Evolutionary conservation across 1,140 invertebrate species (phyloP), one percentile per base, ranked within the genome.

Genomic region (Heliconius himera): DNA sequence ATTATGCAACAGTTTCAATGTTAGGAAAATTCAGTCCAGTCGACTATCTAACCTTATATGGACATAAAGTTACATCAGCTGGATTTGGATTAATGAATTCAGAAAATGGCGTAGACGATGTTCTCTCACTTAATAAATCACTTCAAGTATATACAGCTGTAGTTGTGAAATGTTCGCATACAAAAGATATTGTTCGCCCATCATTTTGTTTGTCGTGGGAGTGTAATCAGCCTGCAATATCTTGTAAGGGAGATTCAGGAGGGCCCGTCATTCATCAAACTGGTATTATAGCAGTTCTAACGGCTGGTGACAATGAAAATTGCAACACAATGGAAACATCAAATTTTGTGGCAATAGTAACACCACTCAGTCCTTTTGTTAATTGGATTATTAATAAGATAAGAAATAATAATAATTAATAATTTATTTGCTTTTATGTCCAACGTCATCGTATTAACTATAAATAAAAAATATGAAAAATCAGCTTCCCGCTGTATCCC

Each of bases 11-110:
- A 26, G 8, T 26, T 26, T 26, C 60, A 26, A 9, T 66, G 22
- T n/a, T 66, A 22, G 60, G 60, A 66, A 22, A 16, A 66, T n/a
- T 66, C 11, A 29, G 60, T 26, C 11, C 22, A 66, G 22, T 66
- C 11, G 22, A 66, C 60, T 66, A 66, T 29, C 60, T 11, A 9
- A 66, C 60, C 8, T 26, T 66, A 26, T 66, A 66, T 66, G 60
- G 60, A 3, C 60, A 66, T 26, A 66, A 66, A 66, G 60, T 66
- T 66, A 11, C 22, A 26, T 13, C 22, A 26, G 60, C 22, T 13
- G 60, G 60, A 22, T 66, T 66, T 26, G 60, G 60, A 66, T 26
- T 66, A 22, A 66, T 66, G 60, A 66, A 66, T 13, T 66, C 60
- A 66, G 22, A 66, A 5, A 26, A 66, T 8, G 13, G n/a, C 22